A percentile compares a stretch with the other conserved stretches of the same genome.
phyloP scores from a whole-genome alignment of 2,797 vertebrate genomes.

The Tragelaphus eurycerus region DNA sequence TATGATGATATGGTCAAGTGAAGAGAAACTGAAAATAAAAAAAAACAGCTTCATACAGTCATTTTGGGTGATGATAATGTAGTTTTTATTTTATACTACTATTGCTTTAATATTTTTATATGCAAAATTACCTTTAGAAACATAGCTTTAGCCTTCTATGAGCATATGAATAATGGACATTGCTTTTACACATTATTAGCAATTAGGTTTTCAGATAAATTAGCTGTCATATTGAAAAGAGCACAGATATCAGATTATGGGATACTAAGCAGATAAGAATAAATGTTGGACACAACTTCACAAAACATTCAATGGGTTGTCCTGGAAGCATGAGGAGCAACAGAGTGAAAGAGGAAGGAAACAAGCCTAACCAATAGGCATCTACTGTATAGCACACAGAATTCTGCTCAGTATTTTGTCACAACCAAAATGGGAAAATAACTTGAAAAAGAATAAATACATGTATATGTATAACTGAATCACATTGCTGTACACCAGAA shows the following conservation, averaged over 20 bases:
- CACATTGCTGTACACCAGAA: background rate
- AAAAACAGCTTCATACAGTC: background rate
- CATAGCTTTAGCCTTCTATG: background rate
- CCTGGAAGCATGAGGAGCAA: background rate
- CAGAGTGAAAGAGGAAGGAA: background rate
- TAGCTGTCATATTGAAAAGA: slow-evolving; percentile 40
- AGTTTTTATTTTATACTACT: background rate
- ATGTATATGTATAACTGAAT: background rate
- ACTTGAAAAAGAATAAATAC: background rate
- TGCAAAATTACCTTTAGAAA: background rate
- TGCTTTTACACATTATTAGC: slow-evolving; percentile 43
- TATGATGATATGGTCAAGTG: background rate
- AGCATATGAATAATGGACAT: slow-evolving; percentile 27
- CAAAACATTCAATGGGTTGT: background rate
- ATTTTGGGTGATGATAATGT: background rate
- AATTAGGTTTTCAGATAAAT: slow-evolving; percentile 20
- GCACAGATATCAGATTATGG: slow-evolving; percentile 18
- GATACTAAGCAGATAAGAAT: background rate
- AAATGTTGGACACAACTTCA: background rate
- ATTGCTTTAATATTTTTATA: background rate
- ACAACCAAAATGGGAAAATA: background rate
- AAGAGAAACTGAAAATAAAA: background rate
- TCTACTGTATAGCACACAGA: background rate
- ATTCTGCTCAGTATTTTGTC: background rate
- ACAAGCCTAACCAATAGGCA: background rate